Percentiles rank a stretch among this genome's conserved stretches.
Evolutionary conservation across 2,797 vertebrate species (phyloP).

Genomic region (Sebastes hubbsi): DNA sequence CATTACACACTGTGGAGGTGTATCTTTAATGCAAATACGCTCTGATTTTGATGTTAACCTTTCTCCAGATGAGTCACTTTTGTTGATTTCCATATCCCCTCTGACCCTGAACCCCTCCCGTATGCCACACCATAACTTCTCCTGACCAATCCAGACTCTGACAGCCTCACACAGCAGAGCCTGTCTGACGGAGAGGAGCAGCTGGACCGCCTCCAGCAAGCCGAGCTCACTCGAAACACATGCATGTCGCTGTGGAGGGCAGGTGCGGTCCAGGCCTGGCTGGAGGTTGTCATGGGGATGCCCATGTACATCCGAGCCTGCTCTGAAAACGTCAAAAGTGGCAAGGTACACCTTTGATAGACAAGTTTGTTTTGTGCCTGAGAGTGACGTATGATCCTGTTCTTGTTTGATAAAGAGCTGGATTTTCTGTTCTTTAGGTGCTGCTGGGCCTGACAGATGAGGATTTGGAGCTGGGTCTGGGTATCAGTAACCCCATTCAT

Average conservation of each 20-base stretch:
- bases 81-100: slow-evolving; percentile 63
- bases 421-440: slow-evolving; percentile 75
- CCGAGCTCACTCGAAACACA: slow-evolving; percentile 84
- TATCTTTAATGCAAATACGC: not conserved
- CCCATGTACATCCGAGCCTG: slow-evolving; percentile 89
- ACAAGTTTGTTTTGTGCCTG: not conserved
- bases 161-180: slow-evolving; percentile 86
- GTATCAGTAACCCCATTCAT: slow-evolving; percentile 86
- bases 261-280: slow-evolving; percentile 88
- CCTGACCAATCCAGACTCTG: slow-evolving; percentile 83
- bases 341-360: slow-evolving; percentile 80
- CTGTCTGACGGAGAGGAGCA: slow-evolving; percentile 89
- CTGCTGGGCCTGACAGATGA: slow-evolving; percentile 88
- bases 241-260: slow-evolving; percentile 91
- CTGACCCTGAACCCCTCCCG: slow-evolving; percentile 67
- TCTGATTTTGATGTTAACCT: slow-evolving; percentile 27
- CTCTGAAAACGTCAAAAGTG: slow-evolving; percentile 89
- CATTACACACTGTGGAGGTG: not conserved
- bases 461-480: slow-evolving; percentile 86
- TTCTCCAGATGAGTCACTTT: slow-evolving; percentile 55
- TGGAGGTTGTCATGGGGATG: slow-evolving; percentile 93
- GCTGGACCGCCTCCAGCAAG: slow-evolving; percentile 87
- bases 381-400: not conserved
- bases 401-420: not conserved
- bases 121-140: slow-evolving; percentile 65